Conservation (phyloP, 2,888 invertebrate genomes). For the Pristionchus japonicus region DNA sequence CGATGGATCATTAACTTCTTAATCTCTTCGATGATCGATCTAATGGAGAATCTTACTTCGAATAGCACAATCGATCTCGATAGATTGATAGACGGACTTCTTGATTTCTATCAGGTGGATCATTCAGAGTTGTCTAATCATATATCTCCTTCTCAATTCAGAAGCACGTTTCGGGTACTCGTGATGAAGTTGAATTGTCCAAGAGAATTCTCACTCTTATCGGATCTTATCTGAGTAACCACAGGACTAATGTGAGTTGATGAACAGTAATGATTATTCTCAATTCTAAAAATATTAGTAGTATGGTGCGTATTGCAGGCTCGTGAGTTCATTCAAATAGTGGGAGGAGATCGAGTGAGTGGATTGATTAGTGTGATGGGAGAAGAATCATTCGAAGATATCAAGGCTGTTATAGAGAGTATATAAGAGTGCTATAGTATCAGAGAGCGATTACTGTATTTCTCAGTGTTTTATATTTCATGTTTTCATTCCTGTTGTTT, state of each 20-base stretch:
- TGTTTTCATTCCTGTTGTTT: background rate
- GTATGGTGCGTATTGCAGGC: no score
- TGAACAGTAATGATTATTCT: background rate
- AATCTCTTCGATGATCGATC: background rate
- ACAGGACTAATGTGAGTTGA: background rate
- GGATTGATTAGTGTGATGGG: constrained; percentile 1
- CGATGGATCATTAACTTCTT: constrained; percentile 44
- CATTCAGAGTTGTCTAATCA: background rate
- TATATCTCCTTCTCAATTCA: background rate
- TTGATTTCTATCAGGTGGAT: constrained; percentile 37
- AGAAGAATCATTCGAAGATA: background rate
- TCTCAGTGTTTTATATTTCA: background rate
- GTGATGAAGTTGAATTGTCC: constrained; percentile 27
- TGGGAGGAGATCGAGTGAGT: constrained; percentile 5
- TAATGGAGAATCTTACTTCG: background rate
- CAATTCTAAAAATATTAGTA: background rate
- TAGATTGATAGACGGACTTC: constrained; percentile 40
- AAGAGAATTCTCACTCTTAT: background rate
- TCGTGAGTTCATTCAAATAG: background rate
- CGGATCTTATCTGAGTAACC: background rate
- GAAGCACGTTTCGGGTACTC: constrained; percentile 40
- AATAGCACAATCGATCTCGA: constrained; percentile 18
- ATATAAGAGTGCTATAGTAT: background rate
- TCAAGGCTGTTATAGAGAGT: background rate
- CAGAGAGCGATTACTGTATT: background rate